phyloP scores from a whole-genome alignment of 2,113 vertebrate genomes.

The Indicator maculatus region DNA sequence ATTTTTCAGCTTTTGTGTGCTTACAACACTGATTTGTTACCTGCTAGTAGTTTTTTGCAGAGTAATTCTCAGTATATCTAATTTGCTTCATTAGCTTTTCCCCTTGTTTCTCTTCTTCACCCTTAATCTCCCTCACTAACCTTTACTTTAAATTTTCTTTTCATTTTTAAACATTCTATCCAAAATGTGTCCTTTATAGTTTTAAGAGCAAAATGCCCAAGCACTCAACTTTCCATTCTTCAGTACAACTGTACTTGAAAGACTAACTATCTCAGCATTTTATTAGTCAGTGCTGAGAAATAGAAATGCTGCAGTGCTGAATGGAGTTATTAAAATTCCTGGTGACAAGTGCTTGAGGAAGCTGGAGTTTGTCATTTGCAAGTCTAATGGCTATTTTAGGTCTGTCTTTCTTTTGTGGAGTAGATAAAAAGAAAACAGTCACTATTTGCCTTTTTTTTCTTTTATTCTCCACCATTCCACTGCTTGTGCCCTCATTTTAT shows the following conservation, averaged over 20 bases:
- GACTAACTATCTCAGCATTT: conserved; percentile 43
- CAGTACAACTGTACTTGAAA: conserved; percentile 39
- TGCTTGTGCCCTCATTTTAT: not conserved
- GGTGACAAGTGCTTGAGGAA: not conserved
- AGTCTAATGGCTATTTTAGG: conserved; percentile 20
- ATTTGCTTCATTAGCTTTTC: conserved; percentile 51
- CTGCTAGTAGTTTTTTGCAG: conserved; percentile 8
- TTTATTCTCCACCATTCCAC: not conserved
- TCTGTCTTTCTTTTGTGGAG: not conserved
- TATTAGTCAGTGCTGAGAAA: conserved; percentile 50
- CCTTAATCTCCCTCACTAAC: conserved; percentile 11
- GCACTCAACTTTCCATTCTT: conserved; percentile 14
- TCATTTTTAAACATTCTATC: conserved; percentile 14
- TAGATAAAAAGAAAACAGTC: conserved; percentile 10
- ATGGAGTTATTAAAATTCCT: conserved; percentile 57
- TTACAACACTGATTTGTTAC: conserved; percentile 33
- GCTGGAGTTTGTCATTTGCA: conserved; percentile 23
- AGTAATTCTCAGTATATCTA: conserved; percentile 33
- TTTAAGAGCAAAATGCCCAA: conserved; percentile 50
- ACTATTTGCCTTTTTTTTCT: not conserved
- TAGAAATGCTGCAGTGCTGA: conserved; percentile 36
- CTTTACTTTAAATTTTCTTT: conserved; percentile 47
- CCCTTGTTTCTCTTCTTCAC: conserved; percentile 49
- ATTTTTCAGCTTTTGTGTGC: not conserved
- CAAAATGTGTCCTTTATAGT: not conserved